Evolutionary conservation across 2,113 vertebrate genomes (phyloP), one percentile per base, ranked within the genome.

Genomic region (Melozone crissalis): DNA sequence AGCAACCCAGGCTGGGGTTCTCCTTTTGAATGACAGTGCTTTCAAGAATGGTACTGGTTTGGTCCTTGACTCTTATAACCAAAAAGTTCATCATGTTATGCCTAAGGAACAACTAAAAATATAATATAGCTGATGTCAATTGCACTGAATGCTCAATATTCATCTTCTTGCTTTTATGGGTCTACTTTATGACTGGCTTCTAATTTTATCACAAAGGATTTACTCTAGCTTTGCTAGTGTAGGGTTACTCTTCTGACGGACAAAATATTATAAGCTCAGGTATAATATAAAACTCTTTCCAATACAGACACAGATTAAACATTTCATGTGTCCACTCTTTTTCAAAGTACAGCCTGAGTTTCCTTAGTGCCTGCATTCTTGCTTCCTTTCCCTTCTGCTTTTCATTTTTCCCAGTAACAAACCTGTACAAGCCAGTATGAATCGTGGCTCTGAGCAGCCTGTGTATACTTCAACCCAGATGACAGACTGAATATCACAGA

Each of bases 1-100:
- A 73, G 6, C 2, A 8, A 22, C 7, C 3, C 10, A 44, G 18
- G 23, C 20, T 76, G 24, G 9, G 1, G 1, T 9, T 69, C 14
- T 65, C 13, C 71, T 77, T 91, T 41, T 58, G 11, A 81, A 39
- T 54, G 11, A 18, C 33, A 52, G 4, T 41, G 43, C 15, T 68
- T 80, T 87, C 23, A 80, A 51, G 8, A 68, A 73, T 22, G 17
- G 5, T 41, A 28, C 13, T 85, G 31, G 12, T 73, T 95, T 72
- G 15, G 37, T 61, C 35, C 21, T 65, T 69, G 49, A 57, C 14
- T 66, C 8, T n/a, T 17, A 15, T 47, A 86, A 51, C 12, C 5
- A 37, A 55, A 6, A 82, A 2, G 2, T 63, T 5, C 10, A 61
- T 51, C 18, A 35, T 23, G 9, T 47, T 84, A 75, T 23, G 9